Percentiles rank a stretch among this genome's conserved stretches.
Conservation (phyloP, 2,113 vertebrate species). For the Epinephelus moara region DNA sequence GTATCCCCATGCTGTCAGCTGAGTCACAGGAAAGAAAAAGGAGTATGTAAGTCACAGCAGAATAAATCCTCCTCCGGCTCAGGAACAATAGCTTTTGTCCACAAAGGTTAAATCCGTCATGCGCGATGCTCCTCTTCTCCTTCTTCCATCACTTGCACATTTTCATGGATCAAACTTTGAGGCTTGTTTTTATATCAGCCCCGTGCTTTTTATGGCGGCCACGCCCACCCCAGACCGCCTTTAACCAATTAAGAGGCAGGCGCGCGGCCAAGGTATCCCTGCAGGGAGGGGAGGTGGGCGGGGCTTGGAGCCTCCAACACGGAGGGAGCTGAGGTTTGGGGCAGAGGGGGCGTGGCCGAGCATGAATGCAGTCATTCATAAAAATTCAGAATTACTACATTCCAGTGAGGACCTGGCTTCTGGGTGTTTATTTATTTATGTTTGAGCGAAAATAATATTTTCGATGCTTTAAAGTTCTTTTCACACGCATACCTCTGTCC, state of each 20-base stretch:
- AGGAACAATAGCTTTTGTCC: constrained; percentile 53
- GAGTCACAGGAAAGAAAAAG: constrained; percentile 42
- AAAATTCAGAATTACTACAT: constrained; percentile 84
- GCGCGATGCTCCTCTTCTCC: neutral
- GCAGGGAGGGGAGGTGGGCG: constrained; percentile 33
- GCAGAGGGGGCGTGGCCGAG: constrained; percentile 70
- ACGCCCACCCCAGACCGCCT: constrained; percentile 66
- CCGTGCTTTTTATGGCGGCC: constrained; percentile 54
- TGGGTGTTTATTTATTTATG: constrained; percentile 81
- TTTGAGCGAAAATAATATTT: constrained; percentile 79
- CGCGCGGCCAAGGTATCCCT: constrained; percentile 57
- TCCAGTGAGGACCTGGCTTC: constrained; percentile 79
- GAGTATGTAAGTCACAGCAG: constrained; percentile 15
- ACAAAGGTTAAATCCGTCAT: constrained; percentile 59
- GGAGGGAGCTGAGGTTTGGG: constrained; percentile 32
- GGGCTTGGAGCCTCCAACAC: constrained; percentile 19
- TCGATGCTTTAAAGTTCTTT: constrained; percentile 81
- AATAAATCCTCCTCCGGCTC: constrained; percentile 49
- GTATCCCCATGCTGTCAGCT: constrained; percentile 77
- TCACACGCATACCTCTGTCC: constrained; percentile 75
- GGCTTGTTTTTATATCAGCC: constrained; percentile 72
- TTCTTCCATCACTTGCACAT: constrained; percentile 56
- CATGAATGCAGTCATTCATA: constrained; percentile 89
- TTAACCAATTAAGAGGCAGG: constrained; percentile 77
- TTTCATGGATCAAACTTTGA: constrained; percentile 50